phyloP scores from a whole-genome alignment of 2,113 vertebrate genomes.

The Bostrychus sinensis region DNA sequence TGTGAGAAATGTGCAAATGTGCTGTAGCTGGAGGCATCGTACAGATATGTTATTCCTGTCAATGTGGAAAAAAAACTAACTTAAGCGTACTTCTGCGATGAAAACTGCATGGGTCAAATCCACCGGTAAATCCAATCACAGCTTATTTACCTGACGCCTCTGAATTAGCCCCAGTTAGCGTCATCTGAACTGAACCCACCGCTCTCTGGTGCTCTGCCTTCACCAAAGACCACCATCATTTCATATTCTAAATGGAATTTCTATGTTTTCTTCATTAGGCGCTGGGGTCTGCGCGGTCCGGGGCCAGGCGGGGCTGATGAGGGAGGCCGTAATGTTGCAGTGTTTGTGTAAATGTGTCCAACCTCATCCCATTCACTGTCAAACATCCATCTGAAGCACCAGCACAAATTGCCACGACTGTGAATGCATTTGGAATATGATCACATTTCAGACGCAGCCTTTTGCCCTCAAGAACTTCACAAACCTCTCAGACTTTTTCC shows the following conservation, averaged over 20 bases:
- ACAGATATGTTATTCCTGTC: slow-evolving; percentile 27
- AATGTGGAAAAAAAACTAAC: background rate
- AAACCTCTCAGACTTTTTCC: slow-evolving; percentile 28
- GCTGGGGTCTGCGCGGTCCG: slow-evolving; percentile 81
- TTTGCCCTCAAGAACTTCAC: slow-evolving; percentile 43
- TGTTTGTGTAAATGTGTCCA: slow-evolving; percentile 70
- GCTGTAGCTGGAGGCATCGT: slow-evolving; percentile 44
- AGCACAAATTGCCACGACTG: slow-evolving; percentile 61
- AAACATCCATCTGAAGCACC: slow-evolving; percentile 53
- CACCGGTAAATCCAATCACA: background rate
- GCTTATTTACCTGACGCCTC: background rate
- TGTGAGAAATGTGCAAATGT: slow-evolving; percentile 64
- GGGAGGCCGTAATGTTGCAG: slow-evolving; percentile 80
- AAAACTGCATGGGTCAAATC: background rate
- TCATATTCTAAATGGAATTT: slow-evolving; percentile 81
- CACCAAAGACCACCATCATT: slow-evolving; percentile 66
- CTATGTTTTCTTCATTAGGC: slow-evolving; percentile 83
- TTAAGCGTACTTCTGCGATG: background rate
- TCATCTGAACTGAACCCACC: background rate
- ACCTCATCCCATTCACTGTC: slow-evolving; percentile 72
- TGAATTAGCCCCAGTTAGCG: background rate
- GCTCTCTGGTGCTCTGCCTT: background rate
- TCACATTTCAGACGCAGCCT: slow-evolving; percentile 69
- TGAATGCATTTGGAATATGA: slow-evolving; percentile 70
- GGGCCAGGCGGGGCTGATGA: slow-evolving; percentile 83